These are phyloP conservation scores for Drosophila birchii DNA, from an alignment of 2,888 invertebrate genomes.

Conservation along the genomic window DNA sequence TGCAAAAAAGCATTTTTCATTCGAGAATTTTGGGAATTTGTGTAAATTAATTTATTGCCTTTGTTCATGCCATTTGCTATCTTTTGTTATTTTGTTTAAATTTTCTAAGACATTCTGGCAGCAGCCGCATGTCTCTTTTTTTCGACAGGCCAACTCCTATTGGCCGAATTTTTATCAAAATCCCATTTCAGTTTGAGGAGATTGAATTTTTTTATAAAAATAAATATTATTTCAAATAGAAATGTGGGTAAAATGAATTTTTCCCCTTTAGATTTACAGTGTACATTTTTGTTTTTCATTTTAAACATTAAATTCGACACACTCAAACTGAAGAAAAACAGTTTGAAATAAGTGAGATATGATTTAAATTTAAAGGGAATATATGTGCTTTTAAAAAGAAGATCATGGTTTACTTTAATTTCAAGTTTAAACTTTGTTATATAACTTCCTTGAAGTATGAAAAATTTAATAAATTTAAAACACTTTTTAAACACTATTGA, in stretches of 20 bases:
- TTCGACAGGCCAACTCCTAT: slow-evolving; percentile 8
- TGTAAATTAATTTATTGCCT: slow-evolving; percentile 72
- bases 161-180: background rate
- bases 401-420: background rate
- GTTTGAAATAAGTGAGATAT: background rate
- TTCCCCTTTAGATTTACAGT: background rate
- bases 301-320: background rate
- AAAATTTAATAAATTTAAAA: background rate
- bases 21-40: slow-evolving; percentile 65
- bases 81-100: slow-evolving; percentile 49
- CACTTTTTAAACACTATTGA: too few relatives aligned
- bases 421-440: too few relatives aligned
- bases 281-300: background rate
- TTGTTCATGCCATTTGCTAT: slow-evolving; percentile 56
- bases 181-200: background rate
- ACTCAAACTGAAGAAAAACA: background rate
- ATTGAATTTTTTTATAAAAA: background rate
- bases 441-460: background rate
- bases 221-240: too few relatives aligned
- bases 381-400: background rate
- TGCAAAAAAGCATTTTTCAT: slow-evolving; percentile 34
- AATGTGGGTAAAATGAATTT: background rate
- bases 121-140: slow-evolving; percentile 12
- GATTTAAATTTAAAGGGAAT: background rate
- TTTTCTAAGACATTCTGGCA: slow-evolving; percentile 25